These are phyloP conservation scores for Lepeophtheirus nordmannii DNA, from an alignment of 2,888 invertebrate genomes.

Conservation along the genomic window DNA sequence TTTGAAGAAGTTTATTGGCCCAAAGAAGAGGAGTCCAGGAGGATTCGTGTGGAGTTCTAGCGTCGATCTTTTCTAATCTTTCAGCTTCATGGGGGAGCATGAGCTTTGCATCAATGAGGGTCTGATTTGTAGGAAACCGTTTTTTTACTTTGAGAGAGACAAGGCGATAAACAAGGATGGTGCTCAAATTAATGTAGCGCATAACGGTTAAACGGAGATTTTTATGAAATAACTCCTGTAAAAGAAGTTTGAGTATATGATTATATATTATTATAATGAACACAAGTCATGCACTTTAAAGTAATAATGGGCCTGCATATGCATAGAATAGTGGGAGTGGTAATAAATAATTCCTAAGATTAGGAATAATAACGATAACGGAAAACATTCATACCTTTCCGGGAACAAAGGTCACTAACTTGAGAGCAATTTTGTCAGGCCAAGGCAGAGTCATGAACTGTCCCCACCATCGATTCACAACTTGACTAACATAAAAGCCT, in stretches of 20 bases:
- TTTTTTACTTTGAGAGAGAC: constrained; percentile 26
- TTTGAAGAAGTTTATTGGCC: constrained; percentile 23
- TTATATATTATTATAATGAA: neutral
- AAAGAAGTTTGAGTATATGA: constrained; percentile 2
- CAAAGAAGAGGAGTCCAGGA: constrained; percentile 22
- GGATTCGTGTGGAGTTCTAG: constrained; percentile 19
- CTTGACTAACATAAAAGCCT: constrained; percentile 35
- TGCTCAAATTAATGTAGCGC: constrained; percentile 27
- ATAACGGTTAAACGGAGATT: constrained; percentile 27
- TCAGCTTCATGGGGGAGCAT: constrained; percentile 20
- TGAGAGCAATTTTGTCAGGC: constrained; percentile 32
- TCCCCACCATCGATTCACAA: constrained; percentile 35
- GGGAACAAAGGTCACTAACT: constrained; percentile 16
- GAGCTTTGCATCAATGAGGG: constrained; percentile 18
- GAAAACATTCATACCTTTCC: constrained; percentile 6
- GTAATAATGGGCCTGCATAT: too few species aligned
- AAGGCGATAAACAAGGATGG: constrained; percentile 26
- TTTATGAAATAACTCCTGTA: constrained; percentile 23
- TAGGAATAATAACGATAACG: neutral
- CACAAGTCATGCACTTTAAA: too few species aligned
- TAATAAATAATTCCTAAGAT: neutral
- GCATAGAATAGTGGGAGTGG: too few species aligned
- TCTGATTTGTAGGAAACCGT: constrained; percentile 26
- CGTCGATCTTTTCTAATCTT: constrained; percentile 21
- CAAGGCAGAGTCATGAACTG: constrained; percentile 33